A percentile compares a stretch with the other conserved stretches of the same genome.
Conservation (phyloP, 2,888 invertebrate species). For the Creontiades dilutus region DNA sequence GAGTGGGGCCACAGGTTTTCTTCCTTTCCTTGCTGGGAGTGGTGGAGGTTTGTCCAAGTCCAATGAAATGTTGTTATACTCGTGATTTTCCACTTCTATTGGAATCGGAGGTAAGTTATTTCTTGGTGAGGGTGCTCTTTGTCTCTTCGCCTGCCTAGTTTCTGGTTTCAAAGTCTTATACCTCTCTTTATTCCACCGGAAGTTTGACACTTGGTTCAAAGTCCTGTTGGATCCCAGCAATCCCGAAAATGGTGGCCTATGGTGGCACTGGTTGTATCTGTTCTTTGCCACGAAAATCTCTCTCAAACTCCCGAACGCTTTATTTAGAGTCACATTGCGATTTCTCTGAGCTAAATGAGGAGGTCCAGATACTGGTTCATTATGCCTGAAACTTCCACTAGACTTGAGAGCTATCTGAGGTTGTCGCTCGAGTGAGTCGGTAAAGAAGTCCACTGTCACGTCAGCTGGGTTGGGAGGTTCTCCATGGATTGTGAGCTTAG, state of each 20-base stretch:
- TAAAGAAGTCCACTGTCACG: slow-evolving; percentile 76
- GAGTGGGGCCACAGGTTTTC: slow-evolving; percentile 77
- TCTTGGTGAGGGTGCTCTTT: slow-evolving; percentile 81
- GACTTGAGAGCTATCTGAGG: slow-evolving; percentile 83
- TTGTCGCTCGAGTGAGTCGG: slow-evolving; percentile 82
- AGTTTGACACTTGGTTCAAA: slow-evolving; percentile 73
- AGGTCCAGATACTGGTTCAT: slow-evolving; percentile 12
- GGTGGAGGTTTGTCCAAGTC: slow-evolving; percentile 77
- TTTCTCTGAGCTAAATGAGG: background rate
- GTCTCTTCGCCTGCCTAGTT: slow-evolving; percentile 75
- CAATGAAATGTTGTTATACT: slow-evolving; percentile 74
- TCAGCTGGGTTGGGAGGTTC: slow-evolving; percentile 73
- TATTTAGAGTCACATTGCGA: slow-evolving; percentile 73
- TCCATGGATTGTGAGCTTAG: slow-evolving; percentile 75
- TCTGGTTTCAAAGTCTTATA: slow-evolving; percentile 75
- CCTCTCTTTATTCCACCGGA: slow-evolving; percentile 77
- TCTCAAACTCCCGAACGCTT: slow-evolving; percentile 85
- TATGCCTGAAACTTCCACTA: slow-evolving; percentile 85
- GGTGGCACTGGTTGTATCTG: slow-evolving; percentile 74
- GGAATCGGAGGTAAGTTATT: slow-evolving; percentile 80
- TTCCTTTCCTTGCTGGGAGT: slow-evolving; percentile 79
- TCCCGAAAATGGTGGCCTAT: slow-evolving; percentile 72
- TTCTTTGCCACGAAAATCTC: slow-evolving; percentile 85
- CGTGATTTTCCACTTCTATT: slow-evolving; percentile 77
- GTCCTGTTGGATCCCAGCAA: slow-evolving; percentile 74